These are phyloP conservation scores for Anguilla megastoma DNA, from an alignment of 2,797 vertebrate genomes.

Conservation along the genomic window DNA sequence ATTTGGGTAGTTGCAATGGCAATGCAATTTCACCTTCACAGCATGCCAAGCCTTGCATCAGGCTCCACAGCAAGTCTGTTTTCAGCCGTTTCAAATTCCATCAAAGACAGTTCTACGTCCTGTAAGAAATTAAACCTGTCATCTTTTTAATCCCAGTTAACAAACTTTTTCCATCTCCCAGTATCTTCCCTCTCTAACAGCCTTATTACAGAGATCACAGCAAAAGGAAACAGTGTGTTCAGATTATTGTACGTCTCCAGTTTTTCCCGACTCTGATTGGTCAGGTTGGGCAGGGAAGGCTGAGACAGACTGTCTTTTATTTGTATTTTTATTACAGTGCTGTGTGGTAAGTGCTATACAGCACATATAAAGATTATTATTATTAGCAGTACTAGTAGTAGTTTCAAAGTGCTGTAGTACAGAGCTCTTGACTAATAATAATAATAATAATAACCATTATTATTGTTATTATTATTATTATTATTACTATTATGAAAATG, in stretches of 20 bases:
- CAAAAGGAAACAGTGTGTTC: not conserved
- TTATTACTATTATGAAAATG: not conserved
- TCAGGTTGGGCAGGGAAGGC: constrained; percentile 11
- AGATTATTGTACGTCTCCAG: not conserved
- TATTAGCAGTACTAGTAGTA: too few species aligned
- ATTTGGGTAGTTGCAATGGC: not conserved
- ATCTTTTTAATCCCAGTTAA: not conserved
- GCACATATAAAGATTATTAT: too few species aligned
- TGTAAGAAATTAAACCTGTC: not conserved
- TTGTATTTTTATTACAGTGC: not conserved
- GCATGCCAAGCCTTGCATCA: not conserved
- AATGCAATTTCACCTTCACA: not conserved
- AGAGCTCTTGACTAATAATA: too few species aligned
- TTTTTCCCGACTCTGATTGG: constrained; percentile 38
- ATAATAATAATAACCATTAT: too few species aligned
- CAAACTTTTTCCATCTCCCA: not conserved
- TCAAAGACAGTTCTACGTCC: not conserved
- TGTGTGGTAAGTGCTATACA: too few species aligned
- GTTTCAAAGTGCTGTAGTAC: too few species aligned
- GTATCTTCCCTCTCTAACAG: not conserved
- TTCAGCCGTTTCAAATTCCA: not conserved
- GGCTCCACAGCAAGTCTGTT: not conserved
- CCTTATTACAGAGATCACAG: not conserved
- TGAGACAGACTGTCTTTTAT: not conserved
- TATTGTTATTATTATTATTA: not conserved